Evolutionary conservation across 2,888 invertebrate species (phyloP).

Genomic region (Lochmaea crataegi): DNA sequence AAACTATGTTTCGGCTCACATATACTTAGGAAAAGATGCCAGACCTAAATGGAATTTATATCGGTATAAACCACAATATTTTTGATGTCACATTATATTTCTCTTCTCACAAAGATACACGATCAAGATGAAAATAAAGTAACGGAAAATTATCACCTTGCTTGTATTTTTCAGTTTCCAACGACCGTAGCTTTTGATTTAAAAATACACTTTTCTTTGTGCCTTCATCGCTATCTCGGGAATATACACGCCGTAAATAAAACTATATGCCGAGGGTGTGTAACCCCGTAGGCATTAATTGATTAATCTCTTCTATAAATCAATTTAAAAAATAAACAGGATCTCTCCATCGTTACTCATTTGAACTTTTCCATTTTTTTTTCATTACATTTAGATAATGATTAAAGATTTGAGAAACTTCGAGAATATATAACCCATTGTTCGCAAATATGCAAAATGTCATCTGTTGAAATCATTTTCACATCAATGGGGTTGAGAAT

Average conservation of each 20-base stretch:
- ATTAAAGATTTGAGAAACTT: background rate
- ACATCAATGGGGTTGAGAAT: constrained; percentile 37
- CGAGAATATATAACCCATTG: background rate
- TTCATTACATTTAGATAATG: background rate
- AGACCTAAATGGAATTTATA: constrained; percentile 45
- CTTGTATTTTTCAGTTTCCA: constrained; percentile 24
- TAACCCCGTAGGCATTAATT: background rate
- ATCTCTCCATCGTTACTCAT: no score
- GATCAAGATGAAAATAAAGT: constrained; percentile 23
- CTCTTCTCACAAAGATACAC: constrained; percentile 25
- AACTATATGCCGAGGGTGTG: background rate
- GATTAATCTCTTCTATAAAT: background rate
- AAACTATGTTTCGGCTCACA: constrained; percentile 36
- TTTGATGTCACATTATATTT: constrained; percentile 39
- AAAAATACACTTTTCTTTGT: constrained; percentile 9
- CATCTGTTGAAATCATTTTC: constrained; percentile 37
- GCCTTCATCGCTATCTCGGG: background rate
- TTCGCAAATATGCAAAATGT: constrained; percentile 30
- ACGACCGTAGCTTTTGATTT: constrained; percentile 18
- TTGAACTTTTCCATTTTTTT: background rate
- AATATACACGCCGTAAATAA: background rate
- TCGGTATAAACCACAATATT: constrained; percentile 42
- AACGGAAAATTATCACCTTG: constrained; percentile 30
- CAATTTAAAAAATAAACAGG: background rate
- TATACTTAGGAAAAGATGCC: constrained; percentile 34